phyloP scores from a whole-genome alignment of 2,113 vertebrate genomes.

The Podiceps cristatus region DNA sequence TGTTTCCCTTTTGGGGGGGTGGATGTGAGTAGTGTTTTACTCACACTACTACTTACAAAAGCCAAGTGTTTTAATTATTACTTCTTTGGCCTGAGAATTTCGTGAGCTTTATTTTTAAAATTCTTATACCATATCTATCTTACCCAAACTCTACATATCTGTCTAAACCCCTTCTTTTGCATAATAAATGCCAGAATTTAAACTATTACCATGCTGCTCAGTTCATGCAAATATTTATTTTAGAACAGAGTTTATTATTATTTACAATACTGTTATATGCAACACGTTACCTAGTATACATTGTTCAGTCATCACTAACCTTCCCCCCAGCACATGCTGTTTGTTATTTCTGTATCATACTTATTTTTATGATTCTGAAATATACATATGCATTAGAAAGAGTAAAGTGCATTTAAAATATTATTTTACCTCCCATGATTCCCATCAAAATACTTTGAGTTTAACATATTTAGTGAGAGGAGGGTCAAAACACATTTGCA shows the following conservation, averaged over 20 bases:
- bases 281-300: neutral
- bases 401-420: neutral
- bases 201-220: neutral
- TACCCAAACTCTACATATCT: neutral
- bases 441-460: neutral
- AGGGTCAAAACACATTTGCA: neutral
- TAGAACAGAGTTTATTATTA: neutral
- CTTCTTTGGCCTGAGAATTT: neutral
- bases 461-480: neutral
- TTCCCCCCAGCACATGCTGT: fast-evolving
- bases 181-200: neutral
- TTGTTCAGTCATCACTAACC: neutral
- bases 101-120: neutral
- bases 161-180: neutral
- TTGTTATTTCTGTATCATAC: neutral
- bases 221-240: neutral
- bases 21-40: neutral
- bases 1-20: neutral
- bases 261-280: neutral
- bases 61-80: neutral
- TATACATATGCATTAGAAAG: neutral
- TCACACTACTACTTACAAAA: no score
- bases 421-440: neutral
- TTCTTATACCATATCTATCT: neutral
- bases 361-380: neutral